Evolutionary conservation across 2,113 vertebrate species (phyloP), one percentile per base, ranked within the genome.

Genomic region (Butastur rufipennis): DNA sequence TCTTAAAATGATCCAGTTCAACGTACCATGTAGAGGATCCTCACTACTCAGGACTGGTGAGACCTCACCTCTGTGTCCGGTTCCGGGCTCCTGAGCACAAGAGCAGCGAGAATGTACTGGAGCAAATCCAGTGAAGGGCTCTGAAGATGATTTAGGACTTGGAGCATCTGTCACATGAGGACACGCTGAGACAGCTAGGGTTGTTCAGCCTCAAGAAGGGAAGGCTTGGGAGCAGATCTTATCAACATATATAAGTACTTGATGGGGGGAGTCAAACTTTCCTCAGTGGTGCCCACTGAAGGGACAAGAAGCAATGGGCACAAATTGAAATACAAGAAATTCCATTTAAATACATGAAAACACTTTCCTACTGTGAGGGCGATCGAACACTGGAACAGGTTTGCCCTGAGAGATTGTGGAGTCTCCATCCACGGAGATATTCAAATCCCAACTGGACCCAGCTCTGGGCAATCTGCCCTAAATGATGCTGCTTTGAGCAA

Each of bases 341-440:
- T n/a, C 16, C 4, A 58, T 27, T 29, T 14, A 75, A 58, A 72
- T 32, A 29, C 11, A 67, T 27, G 7, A 82, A 27, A 67, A 25
- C 0, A 0, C 5, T 45, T 70, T 38, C 20, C 7, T 59, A 3
- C 17, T 27, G 4, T 55, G 18, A 45, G 8, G 11, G 38, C 29
- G 38, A 45, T 14, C 0, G 1, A 58, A 52, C 14, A 38, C 26
- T 36, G 26, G 4, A 67, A 38, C 26, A 50, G 32, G 22, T 34
- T 67, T 52, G 2, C 9, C 45, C 61, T 9, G 10, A 58, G 32
- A 52, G 26, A 8, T 23, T 59, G 32, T 66, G 16, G 29, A 48
- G 16, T 58, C 12, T 50, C 17, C 14, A 13, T 26, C 29, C 20
- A 55, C 3, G 12, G 13, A 47, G 23, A 61, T 56, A 63, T 17